Evolutionary conservation across 2,888 invertebrate species (phyloP), one percentile per base, ranked within the genome.

Genomic region (Drosophila melanocephala): DNA sequence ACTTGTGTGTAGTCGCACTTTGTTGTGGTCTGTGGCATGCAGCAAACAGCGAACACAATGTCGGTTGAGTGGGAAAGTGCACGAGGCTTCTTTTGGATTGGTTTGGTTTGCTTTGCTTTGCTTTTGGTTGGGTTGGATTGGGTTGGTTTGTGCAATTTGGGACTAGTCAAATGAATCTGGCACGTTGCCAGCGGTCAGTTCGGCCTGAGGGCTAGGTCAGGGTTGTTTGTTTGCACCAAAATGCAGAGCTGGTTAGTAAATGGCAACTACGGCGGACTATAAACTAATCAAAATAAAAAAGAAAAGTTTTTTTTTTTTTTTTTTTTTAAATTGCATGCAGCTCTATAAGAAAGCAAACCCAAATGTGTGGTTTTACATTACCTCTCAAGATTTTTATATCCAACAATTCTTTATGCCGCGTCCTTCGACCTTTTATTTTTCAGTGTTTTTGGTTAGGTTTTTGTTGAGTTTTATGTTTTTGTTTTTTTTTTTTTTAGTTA

Each of bases 391-490:
- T 94, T 90, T 94, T 94, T 75, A 94, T 94, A 88, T 94, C 94
- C 94, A 94, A 89, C 81, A 94, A 93, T 88, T 94, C 94, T 93
- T 94, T 94, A 90, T 94, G 94, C 79, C 94, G 93, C 87, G 93
- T 92, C 91, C 94, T 93, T 92, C 93, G 92, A 92, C 91, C 93
- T 93, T 92, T 80, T 66, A 79, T 82, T 58, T 66, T 77, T 26
- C 22, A 26, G 16, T 16, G 16, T 53, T 65, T 63, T 53, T 42
- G 47, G 61, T 62, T 57, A 55, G 65, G 55, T 66, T 67, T 77
- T 72, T 64, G 1, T 79, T 57, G 37, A 19, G 28, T 61, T 65
- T 69, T 56, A 50, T 72, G 58, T 68, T 47, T 22, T 62, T 32
- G 55, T 65, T 72, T 58, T 61, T 53, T 62, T 64, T 60, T 55